phyloP scores from a whole-genome alignment of 1,140 invertebrate genomes.

The Aphidius gifuensis region DNA sequence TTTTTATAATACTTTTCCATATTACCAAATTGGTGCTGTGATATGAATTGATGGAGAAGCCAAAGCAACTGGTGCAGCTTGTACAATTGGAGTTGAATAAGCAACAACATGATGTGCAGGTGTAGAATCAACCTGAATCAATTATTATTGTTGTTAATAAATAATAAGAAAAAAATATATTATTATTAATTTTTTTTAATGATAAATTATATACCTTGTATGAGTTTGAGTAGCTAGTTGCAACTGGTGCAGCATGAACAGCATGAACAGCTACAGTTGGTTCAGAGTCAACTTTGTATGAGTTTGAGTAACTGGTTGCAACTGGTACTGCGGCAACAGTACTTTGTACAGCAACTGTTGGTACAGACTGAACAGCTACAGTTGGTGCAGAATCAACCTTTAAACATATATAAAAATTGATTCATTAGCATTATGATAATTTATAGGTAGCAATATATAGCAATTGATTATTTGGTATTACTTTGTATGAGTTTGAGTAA shows the following conservation, averaged over 20 bases:
- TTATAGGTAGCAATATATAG: no score
- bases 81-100: background rate
- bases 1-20: no score
- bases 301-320: no score
- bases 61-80: background rate
- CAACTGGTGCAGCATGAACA: conserved; percentile 5
- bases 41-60: background rate
- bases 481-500: no score
- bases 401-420: no score
- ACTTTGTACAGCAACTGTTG: no score
- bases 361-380: no score
- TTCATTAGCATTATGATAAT: no score
- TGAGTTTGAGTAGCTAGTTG: conserved; percentile 16
- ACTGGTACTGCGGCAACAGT: no score
- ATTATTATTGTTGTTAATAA: no score
- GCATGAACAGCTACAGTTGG: conserved; percentile 21
- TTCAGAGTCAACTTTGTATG: background rate
- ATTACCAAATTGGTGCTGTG: background rate
- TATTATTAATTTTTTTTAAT: background rate
- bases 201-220: conserved; percentile 16
- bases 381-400: no score
- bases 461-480: no score
- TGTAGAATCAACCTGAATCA: background rate
- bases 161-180: background rate
- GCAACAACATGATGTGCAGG: background rate